Base-by-base conservation (phyloP, 2,797 vertebrate species). In the Ctenosaura bakeri region DNA sequence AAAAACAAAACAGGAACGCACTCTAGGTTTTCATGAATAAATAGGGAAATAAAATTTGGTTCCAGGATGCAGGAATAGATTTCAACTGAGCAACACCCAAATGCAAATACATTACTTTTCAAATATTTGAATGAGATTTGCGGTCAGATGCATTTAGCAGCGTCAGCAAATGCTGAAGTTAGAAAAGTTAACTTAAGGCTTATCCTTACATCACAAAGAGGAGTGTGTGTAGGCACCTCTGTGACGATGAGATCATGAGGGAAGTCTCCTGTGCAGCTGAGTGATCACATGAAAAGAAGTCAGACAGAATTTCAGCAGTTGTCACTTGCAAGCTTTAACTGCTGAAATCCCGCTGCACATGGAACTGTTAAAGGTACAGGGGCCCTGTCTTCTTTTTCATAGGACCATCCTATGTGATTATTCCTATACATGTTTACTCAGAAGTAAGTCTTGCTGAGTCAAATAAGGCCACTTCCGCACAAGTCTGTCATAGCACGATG, bases 31-130 rank as follows among this genome's bases (percentile, higher is more conserved):
- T 26, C 35, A 64, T 29, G 20, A 52, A 46, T 26, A 76, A 22
- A 54, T 18, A 1, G 26, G 46, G 38, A 54, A 85, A 22, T 54
- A 18, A 32, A 10, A 24, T 22, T 74, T 42, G 62, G 6, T 64
- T 10, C 10, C 71, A 1, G 46, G 26, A 73, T 35, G 22, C 59
- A 22, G 73, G 26, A 52, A 29, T 54, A 24, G 13, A 54, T 77
- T 83, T 64, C 38, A 52, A 78, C 7, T 4, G 18, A 80, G 74
- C n/a, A 54, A 71, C n/a, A 13, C n/a, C 62, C 74, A 69, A 69
- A 79, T 85, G 62, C 62, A 85, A 89, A 85, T 69, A 12, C 20
- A 52, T 66, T 85, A 35, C 46, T 89, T 89, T 83, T 46, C 83
- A 79, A 85, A 79, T 50, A 84, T 77, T 77, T 84, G 73, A 83